Conservation (phyloP, 2,888 invertebrate genomes). For the Melolontha melolontha region DNA sequence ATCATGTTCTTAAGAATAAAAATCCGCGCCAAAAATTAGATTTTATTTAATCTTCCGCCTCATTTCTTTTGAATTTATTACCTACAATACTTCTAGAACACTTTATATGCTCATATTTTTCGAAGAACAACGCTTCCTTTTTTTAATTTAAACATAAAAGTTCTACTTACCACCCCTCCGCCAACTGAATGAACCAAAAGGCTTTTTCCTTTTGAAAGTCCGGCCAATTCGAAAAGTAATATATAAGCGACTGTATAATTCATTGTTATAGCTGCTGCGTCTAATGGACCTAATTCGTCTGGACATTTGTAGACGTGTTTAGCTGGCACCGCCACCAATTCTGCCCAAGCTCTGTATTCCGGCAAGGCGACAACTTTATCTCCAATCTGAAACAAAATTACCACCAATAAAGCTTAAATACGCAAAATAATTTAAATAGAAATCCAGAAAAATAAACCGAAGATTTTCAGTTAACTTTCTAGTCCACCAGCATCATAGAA, state of each 20-base stretch:
- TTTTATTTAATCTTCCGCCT: too few relatives aligned
- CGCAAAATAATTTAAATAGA: neutral
- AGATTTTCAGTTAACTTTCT: neutral
- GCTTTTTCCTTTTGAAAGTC: conserved; percentile 81
- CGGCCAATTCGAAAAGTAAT: conserved; percentile 86
- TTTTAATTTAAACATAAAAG: neutral
- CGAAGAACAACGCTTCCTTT: too few relatives aligned
- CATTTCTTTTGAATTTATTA: too few relatives aligned
- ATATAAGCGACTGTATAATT: conserved; percentile 89
- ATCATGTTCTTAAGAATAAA: too few relatives aligned
- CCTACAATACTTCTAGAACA: too few relatives aligned
- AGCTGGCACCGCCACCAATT: conserved; percentile 83
- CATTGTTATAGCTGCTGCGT: conserved; percentile 87
- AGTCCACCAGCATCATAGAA: neutral
- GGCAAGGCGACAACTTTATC: conserved; percentile 87
- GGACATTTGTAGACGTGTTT: conserved; percentile 75
- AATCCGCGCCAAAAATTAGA: too few relatives aligned
- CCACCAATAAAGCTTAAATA: neutral
- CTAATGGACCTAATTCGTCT: conserved; percentile 79
- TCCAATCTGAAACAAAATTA: conserved; percentile 71
- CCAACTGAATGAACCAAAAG: conserved; percentile 87
- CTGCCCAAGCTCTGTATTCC: conserved; percentile 89
- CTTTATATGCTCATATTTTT: too few relatives aligned
- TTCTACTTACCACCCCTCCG: conserved; percentile 84
- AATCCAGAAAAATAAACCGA: neutral